phyloP scores from a whole-genome alignment of 2,113 vertebrate genomes.

The Apistogramma diplotaenia region DNA sequence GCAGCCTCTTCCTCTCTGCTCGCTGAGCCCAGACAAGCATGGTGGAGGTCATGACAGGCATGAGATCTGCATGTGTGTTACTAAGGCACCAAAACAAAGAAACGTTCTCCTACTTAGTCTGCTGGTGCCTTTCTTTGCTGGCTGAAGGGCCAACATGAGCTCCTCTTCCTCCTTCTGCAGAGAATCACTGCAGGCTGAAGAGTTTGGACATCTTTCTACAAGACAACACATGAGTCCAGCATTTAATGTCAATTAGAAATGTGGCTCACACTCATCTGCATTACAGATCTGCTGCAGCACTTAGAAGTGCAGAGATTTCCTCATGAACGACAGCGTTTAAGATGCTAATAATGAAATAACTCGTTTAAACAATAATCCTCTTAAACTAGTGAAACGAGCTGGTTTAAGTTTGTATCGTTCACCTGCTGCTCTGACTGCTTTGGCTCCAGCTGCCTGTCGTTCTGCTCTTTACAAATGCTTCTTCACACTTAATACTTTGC shows the following conservation, averaged over 20 bases:
- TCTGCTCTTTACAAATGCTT: constrained; percentile 90
- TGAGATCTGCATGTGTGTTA: neutral
- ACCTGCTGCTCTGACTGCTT: constrained; percentile 89
- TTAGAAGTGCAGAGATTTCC: neutral
- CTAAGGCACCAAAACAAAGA: neutral
- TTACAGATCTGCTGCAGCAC: neutral
- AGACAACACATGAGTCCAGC: neutral
- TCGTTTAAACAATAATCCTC: neutral
- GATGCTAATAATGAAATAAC: neutral
- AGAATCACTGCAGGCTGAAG: constrained; percentile 83
- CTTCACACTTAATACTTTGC: constrained; percentile 89
- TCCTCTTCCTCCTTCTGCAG: constrained; percentile 94
- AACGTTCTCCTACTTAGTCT: constrained; percentile 85
- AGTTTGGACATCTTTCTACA: constrained; percentile 82
- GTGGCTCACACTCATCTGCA: neutral
- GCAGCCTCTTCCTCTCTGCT: constrained; percentile 89
- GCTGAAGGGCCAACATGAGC: constrained; percentile 82
- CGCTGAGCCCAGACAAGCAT: constrained; percentile 83
- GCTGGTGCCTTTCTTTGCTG: constrained; percentile 91
- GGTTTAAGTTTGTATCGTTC: neutral
- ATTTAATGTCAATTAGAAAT: neutral
- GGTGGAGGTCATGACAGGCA: neutral
- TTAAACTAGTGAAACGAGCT: neutral
- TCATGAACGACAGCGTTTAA: neutral
- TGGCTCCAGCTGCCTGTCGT: constrained; percentile 85